Evolutionary conservation across 2,113 vertebrate genomes (phyloP), one percentile per base, ranked within the genome.

Genomic region (Collichthys lucidus): DNA sequence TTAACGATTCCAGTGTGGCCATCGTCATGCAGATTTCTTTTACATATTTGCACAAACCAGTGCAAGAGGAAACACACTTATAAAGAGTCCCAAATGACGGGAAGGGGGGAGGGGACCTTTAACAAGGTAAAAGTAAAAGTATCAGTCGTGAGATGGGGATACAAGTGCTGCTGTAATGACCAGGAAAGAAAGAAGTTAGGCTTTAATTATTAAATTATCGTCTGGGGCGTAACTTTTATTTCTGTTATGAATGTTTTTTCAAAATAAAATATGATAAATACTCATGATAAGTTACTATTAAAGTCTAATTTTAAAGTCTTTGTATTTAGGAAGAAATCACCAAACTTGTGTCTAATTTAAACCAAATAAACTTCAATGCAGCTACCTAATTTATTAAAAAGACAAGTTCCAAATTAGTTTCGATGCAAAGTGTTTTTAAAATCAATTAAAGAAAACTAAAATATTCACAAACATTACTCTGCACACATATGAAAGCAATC

Each of bases 401-500:
- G 35, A 40, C 1, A 35, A 35, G 19, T 52, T 62, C 11, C 35
- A 84, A 68, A 82, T 65, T 5, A 19, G 19, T 24, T 24, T 70
- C 47, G 20, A 60, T 16, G 10, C 26, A 4, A 53, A 57, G 19
- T 46, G 15, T 63, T 80, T 14, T 70, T n/a, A 35, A 35, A 52
- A 55, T 65, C 20, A 79, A 31, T 62, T 52, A 42, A 20, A 84
- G 3, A 26, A 29, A 62, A 72, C 17, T n/a, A 49, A 59, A 78
- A 50, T 16, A 3, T 78, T 22, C 52, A 72, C 47, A 56, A 86
- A 55, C 47, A 49, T 57, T 42, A 68, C 2, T 20, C 35, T 61
- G 57, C 46, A 46, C 77, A 86, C 89, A 90, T 83, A 84, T 90
- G 87, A 91, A 84, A 92, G 84, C 81, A 88, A 93, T 87, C 69